These are phyloP conservation scores for Upupa epops DNA, from an alignment of 2,113 vertebrate species.

Conservation along the genomic window DNA sequence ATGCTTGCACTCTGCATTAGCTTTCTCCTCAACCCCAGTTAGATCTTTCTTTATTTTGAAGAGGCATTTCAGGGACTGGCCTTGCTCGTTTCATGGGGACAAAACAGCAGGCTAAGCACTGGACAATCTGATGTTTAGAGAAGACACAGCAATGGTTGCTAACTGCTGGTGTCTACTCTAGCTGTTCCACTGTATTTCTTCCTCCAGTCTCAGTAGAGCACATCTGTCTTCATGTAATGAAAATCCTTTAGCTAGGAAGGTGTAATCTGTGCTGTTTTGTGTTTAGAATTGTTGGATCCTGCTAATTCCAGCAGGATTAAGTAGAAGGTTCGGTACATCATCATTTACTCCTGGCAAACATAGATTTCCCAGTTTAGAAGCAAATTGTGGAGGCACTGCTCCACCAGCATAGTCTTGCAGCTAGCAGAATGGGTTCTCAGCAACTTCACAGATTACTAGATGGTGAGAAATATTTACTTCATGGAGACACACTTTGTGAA, in stretches of 20 bases:
- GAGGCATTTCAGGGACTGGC: background rate
- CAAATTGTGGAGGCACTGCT: background rate
- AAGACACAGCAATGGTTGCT: background rate
- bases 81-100: background rate
- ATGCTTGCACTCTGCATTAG: background rate
- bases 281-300: background rate
- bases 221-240: background rate
- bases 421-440: background rate
- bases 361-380: background rate
- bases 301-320: background rate
- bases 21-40: fast-evolving
- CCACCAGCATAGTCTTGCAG: background rate
- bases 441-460: background rate
- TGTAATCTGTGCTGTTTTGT: background rate
- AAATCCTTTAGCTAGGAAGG: background rate
- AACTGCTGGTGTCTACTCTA: fast-evolving
- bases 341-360: background rate
- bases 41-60: background rate
- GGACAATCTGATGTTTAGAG: background rate
- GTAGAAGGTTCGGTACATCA: background rate
- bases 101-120: background rate
- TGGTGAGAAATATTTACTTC: background rate
- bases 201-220: fast-evolving
- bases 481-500: background rate
- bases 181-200: background rate